Conservation (phyloP, 2,113 vertebrate species). For the Campylomormyrus tamandua region DNA sequence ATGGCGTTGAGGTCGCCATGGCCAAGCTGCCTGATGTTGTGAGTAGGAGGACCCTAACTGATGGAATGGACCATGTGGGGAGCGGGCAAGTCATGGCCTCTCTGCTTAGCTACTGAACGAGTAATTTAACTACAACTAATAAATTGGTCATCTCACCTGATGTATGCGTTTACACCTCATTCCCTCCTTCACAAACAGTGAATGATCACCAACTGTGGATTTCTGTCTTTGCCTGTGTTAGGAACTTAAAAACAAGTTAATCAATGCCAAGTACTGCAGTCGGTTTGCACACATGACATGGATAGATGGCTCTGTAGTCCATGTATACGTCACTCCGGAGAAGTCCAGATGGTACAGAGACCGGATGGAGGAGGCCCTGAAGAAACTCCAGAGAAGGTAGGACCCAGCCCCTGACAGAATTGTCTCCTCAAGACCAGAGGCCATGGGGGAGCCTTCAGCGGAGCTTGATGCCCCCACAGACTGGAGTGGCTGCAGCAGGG, state of each 20-base stretch:
- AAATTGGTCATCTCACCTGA: not conserved
- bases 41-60: conserved; percentile 36
- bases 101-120: not conserved
- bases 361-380: conserved; percentile 52
- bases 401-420: not conserved
- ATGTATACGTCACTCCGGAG: conserved; percentile 57
- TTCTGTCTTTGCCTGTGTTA: conserved; percentile 29
- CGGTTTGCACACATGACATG: conserved; percentile 61
- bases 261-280: conserved; percentile 70
- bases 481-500: conserved; percentile 63
- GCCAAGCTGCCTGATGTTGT: conserved; percentile 62
- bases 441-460: not conserved
- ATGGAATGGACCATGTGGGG: not conserved
- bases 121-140: not conserved
- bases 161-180: not conserved
- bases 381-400: conserved; percentile 58
- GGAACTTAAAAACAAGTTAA: conserved; percentile 58
- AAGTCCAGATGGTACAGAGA: conserved; percentile 55
- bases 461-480: conserved; percentile 39
- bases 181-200: not conserved
- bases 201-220: not conserved
- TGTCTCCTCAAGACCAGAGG: not conserved
- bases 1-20: conserved; percentile 65
- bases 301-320: conserved; percentile 68
- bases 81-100: too few species aligned